Evolutionary conservation across 2,888 invertebrate genomes (phyloP).

Genomic region (Zele albiditarsus): DNA sequence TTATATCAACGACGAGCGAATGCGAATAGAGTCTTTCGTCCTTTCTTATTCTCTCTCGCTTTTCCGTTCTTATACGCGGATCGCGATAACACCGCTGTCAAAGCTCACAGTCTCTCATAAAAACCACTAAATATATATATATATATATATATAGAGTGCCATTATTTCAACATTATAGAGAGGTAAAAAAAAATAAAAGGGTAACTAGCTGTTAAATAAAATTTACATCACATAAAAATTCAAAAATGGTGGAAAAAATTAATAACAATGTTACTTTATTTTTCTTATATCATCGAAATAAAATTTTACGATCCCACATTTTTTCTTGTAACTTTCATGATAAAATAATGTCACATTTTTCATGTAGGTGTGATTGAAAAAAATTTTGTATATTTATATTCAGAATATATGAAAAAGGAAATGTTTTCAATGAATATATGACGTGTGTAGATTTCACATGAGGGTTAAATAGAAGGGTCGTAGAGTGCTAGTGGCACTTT

Average conservation of each 20-base stretch:
- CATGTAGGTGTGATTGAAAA: no score
- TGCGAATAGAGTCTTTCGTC: not conserved
- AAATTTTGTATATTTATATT: not conserved
- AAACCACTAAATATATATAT: not conserved
- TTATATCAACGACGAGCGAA: not conserved
- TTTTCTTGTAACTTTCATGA: no score
- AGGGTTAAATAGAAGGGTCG: not conserved
- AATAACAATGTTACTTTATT: not conserved
- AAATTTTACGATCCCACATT: no score
- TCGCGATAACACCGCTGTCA: not conserved
- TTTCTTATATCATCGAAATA: not conserved
- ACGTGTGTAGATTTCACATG: not conserved
- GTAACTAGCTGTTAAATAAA: not conserved
- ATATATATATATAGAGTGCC: not conserved
- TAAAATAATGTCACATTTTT: no score
- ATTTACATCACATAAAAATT: not conserved
- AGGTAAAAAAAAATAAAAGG: not conserved
- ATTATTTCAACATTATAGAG: not conserved
- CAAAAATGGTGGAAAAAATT: not conserved
- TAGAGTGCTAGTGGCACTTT: conserved; percentile 14
- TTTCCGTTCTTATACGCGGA: not conserved
- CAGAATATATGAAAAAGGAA: not conserved
- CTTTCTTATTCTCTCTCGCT: not conserved
- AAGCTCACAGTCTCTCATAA: conserved; percentile 4
- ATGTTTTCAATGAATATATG: not conserved